Conservation (phyloP, 2,797 vertebrate genomes). For the Distichodus sexfasciatus region DNA sequence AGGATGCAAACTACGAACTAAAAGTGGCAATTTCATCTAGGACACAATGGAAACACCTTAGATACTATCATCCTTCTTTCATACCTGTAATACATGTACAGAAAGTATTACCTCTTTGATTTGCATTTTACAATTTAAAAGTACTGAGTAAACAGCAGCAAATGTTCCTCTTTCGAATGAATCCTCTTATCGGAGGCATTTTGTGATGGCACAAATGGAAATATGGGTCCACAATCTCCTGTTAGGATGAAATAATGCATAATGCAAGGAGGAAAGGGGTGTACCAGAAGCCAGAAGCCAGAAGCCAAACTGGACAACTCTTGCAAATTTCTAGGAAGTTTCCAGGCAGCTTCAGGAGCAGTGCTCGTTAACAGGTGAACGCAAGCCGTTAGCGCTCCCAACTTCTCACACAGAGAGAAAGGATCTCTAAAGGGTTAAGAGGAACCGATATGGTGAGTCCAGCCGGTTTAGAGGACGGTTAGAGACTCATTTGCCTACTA, state of each 20-base stretch:
- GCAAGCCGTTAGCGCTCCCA: slow-evolving; percentile 40
- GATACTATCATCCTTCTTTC: too few relatives aligned
- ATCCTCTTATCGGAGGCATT: too few relatives aligned
- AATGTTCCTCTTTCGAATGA: neutral
- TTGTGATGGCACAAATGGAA: neutral
- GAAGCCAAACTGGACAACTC: too few relatives aligned
- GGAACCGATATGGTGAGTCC: too few relatives aligned
- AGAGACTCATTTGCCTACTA: slow-evolving; percentile 16
- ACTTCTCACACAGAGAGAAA: slow-evolving; percentile 8
- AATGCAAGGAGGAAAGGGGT: neutral
- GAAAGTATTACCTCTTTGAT: neutral
- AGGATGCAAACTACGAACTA: too few relatives aligned
- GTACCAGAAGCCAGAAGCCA: neutral
- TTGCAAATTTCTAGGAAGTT: slow-evolving; percentile 26
- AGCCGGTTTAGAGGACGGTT: slow-evolving; percentile 19
- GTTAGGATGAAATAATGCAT: slow-evolving; percentile 13
- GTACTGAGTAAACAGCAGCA: neutral
- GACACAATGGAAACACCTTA: too few relatives aligned
- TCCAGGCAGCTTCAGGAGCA: slow-evolving; percentile 33
- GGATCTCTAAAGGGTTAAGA: slow-evolving; percentile 6
- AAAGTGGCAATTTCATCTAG: too few relatives aligned
- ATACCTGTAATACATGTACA: neutral
- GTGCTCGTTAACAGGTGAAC: slow-evolving; percentile 31
- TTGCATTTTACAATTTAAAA: neutral
- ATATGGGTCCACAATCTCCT: slow-evolving; percentile 14